Conservation (phyloP, 2,888 invertebrate genomes). For the Diaprepes abbreviatus region DNA sequence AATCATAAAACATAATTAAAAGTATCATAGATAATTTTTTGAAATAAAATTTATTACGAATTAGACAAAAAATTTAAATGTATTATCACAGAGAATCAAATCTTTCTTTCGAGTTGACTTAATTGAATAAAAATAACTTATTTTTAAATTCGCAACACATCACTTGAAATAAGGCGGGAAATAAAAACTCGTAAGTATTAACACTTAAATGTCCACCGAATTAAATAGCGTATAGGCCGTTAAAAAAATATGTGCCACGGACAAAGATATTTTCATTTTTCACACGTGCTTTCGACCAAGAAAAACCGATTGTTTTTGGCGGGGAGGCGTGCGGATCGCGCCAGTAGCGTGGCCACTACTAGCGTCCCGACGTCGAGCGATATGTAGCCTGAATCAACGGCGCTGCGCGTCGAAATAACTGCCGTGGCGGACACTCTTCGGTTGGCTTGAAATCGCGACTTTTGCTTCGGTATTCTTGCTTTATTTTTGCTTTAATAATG, state of each 20-base stretch:
- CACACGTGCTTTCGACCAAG: slow-evolving; percentile 30
- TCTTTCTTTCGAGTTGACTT: too few relatives aligned
- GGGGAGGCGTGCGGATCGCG: slow-evolving; percentile 52
- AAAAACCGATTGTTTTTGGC: slow-evolving; percentile 28
- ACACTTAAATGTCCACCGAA: neutral
- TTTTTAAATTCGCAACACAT: neutral
- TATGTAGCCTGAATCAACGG: slow-evolving; percentile 43
- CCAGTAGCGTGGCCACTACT: slow-evolving; percentile 57
- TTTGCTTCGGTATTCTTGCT: slow-evolving; percentile 38
- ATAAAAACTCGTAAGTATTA: neutral
- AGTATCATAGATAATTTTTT: too few relatives aligned
- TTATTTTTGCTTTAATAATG: slow-evolving; percentile 44
- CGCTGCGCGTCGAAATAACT: slow-evolving; percentile 45
- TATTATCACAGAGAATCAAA: too few relatives aligned
- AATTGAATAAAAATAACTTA: too few relatives aligned
- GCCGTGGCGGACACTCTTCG: slow-evolving; percentile 37
- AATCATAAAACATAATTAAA: too few relatives aligned
- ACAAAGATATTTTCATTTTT: slow-evolving; percentile 20
- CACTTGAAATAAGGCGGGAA: neutral
- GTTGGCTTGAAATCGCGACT: slow-evolving; percentile 38
- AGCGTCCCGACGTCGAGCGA: slow-evolving; percentile 49
- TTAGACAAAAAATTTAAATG: too few relatives aligned
- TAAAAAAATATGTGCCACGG: slow-evolving; percentile 17
- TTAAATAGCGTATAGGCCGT: neutral
- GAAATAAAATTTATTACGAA: too few relatives aligned